Evolutionary conservation across 2,797 vertebrate species (phyloP).

Genomic region (Rhinoraja longicauda): DNA sequence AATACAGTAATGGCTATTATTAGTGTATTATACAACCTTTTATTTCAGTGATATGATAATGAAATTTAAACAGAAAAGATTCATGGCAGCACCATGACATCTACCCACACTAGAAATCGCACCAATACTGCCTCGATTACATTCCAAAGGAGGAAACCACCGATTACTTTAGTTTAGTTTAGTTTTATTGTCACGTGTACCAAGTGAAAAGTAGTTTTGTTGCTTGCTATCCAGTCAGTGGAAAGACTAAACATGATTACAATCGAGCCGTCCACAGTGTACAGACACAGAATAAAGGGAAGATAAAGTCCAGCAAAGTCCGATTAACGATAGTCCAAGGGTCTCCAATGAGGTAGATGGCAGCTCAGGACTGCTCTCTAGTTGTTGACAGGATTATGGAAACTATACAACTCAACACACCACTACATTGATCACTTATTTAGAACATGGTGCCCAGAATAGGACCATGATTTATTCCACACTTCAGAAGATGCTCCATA

Average conservation of each 20-base stretch:
- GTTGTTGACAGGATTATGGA: not conserved
- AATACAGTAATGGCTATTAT: not conserved
- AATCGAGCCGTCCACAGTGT: too few species aligned
- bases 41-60: not conserved
- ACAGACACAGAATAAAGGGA: too few species aligned
- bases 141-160: not conserved
- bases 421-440: not conserved
- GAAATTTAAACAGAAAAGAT: not conserved
- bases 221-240: too few species aligned
- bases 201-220: too few species aligned
- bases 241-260: too few species aligned
- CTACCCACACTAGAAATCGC: not conserved
- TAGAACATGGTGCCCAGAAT: not conserved
- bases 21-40: not conserved
- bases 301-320: too few species aligned
- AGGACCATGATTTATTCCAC: not conserved
- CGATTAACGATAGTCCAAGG: too few species aligned
- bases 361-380: too few species aligned
- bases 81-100: not conserved
- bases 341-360: too few species aligned
- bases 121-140: not conserved
- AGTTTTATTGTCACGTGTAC: too few species aligned
- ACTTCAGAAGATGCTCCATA: not conserved
- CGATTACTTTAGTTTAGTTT: too few species aligned
- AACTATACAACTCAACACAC: not conserved